Percentiles rank a stretch among this genome's conserved stretches.
phyloP scores from a whole-genome alignment of 2,888 invertebrate genomes.

The Neoascia interrupta region DNA sequence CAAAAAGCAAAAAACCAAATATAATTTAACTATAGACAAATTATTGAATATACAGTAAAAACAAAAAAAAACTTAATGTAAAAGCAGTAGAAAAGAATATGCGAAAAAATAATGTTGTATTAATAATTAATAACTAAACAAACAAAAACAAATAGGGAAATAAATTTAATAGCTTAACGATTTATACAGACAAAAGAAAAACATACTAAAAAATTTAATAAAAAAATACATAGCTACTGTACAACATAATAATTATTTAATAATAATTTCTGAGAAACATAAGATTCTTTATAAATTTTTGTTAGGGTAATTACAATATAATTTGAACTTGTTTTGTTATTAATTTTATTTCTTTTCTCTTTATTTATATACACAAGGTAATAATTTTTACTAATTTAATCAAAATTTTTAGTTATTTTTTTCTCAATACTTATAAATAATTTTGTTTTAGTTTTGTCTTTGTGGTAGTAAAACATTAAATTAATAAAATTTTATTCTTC shows the following conservation, averaged over 20 bases:
- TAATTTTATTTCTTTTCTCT: slow-evolving; percentile 41
- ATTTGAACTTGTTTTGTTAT: slow-evolving; percentile 52
- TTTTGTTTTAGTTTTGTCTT: slow-evolving; percentile 34
- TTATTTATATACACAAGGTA: slow-evolving; percentile 14
- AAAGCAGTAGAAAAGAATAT: slow-evolving; percentile 30
- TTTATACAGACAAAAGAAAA: slow-evolving; percentile 39
- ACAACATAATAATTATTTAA: slow-evolving; percentile 30
- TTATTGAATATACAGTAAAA: slow-evolving; percentile 53
- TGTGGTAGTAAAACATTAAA: slow-evolving; percentile 54
- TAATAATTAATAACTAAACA: slow-evolving; percentile 45
- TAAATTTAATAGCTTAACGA: slow-evolving; percentile 55
- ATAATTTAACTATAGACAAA: slow-evolving; percentile 63
- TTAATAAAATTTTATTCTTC: slow-evolving; percentile 56
- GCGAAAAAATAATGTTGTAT: slow-evolving; percentile 55
- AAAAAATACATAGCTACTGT: slow-evolving; percentile 22
- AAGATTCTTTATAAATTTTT: background rate
- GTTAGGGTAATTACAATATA: slow-evolving; percentile 20
- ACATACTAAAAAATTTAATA: background rate
- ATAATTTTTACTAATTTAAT: slow-evolving; percentile 50
- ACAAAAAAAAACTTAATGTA: slow-evolving; percentile 21
- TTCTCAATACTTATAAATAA: slow-evolving; percentile 27
- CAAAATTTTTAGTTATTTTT: slow-evolving; percentile 25
- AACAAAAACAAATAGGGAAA: slow-evolving; percentile 43
- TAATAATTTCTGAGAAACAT: background rate
- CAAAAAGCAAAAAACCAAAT: slow-evolving; percentile 68